Percentiles rank a stretch among this genome's conserved stretches.
phyloP scores from a whole-genome alignment of 1,140 invertebrate species.

The Drosophila lacertosa region DNA sequence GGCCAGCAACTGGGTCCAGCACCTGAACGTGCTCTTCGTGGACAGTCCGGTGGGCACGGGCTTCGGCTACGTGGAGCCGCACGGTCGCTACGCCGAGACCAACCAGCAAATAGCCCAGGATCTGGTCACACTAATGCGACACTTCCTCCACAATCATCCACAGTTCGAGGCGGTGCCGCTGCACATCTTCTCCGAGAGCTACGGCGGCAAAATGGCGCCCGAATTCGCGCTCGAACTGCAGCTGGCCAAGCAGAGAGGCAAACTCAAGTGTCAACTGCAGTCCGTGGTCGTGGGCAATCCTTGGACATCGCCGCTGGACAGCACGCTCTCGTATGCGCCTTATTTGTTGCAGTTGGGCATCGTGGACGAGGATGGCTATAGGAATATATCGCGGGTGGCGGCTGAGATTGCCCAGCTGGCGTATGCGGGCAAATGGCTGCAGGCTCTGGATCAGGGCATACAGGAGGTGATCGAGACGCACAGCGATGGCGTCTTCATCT shows the following conservation, averaged over 20 bases:
- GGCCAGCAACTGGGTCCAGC: slow-evolving; percentile 90
- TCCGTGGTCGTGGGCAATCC: slow-evolving; percentile 93
- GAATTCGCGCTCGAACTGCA: slow-evolving; percentile 87
- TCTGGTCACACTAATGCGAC: slow-evolving; percentile 89
- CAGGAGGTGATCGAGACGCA: slow-evolving; percentile 42
- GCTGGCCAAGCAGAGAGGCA: slow-evolving; percentile 87
- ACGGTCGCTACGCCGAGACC: slow-evolving; percentile 85
- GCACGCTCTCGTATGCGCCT: slow-evolving; percentile 91
- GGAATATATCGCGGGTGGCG: slow-evolving; percentile 83
- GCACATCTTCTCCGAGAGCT: slow-evolving; percentile 94
- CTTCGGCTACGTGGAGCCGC: slow-evolving; percentile 90
- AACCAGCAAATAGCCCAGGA: slow-evolving; percentile 91
- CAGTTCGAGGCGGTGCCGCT: slow-evolving; percentile 89
- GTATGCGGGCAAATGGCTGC: slow-evolving; percentile 85
- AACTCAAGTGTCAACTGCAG: slow-evolving; percentile 89
- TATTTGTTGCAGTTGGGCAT: slow-evolving; percentile 86
- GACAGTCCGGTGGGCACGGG: slow-evolving; percentile 96
- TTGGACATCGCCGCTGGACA: slow-evolving; percentile 94
- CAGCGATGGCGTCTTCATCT: slow-evolving; percentile 58
- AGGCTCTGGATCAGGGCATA: slow-evolving; percentile 83
- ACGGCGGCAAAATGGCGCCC: slow-evolving; percentile 95
- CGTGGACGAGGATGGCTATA: slow-evolving; percentile 86
- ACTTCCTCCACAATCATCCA: slow-evolving; percentile 87
- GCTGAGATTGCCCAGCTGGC: slow-evolving; percentile 85
- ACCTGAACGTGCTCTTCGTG: slow-evolving; percentile 93